These are phyloP conservation scores for Aleiodes testaceus DNA, from an alignment of 2,888 invertebrate genomes.

Conservation along the genomic window DNA sequence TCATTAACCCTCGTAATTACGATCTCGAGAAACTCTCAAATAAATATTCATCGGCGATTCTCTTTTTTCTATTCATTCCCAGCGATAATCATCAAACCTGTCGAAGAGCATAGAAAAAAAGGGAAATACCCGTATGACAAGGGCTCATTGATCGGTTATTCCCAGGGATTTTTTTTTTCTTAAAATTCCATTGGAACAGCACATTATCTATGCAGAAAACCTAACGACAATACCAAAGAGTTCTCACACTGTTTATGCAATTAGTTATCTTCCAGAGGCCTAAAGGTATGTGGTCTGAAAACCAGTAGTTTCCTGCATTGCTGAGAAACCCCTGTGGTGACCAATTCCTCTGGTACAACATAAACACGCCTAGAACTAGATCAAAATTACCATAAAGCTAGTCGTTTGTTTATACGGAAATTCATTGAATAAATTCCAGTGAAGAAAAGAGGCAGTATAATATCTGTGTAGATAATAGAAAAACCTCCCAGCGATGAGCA, in stretches of 20 bases:
- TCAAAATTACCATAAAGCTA: slow-evolving; percentile 33
- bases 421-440: too few species aligned
- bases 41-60: background rate
- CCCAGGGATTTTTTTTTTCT: background rate
- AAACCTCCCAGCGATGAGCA: background rate
- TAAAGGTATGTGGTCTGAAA: background rate
- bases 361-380: slow-evolving; percentile 21
- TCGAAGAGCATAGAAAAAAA: slow-evolving; percentile 7
- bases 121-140: slow-evolving; percentile 26
- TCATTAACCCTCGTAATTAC: slow-evolving; percentile 24
- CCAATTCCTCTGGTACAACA: slow-evolving; percentile 15
- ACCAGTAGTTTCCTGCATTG: slow-evolving; percentile 26
- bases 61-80: background rate
- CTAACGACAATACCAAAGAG: slow-evolving; percentile 18
- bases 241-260: slow-evolving; percentile 38
- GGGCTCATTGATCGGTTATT: slow-evolving; percentile 34
- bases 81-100: slow-evolving; percentile 18
- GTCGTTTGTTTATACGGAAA: too few species aligned
- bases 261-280: slow-evolving; percentile 27
- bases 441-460: too few species aligned
- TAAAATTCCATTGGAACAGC: too few species aligned
- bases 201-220: slow-evolving; percentile 32
- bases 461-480: too few species aligned
- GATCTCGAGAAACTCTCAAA: background rate
- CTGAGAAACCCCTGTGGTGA: slow-evolving; percentile 23